Evolutionary conservation across 2,113 vertebrate species (phyloP), one percentile per base, ranked within the genome.

Genomic region (Psilopsiagon aymara): DNA sequence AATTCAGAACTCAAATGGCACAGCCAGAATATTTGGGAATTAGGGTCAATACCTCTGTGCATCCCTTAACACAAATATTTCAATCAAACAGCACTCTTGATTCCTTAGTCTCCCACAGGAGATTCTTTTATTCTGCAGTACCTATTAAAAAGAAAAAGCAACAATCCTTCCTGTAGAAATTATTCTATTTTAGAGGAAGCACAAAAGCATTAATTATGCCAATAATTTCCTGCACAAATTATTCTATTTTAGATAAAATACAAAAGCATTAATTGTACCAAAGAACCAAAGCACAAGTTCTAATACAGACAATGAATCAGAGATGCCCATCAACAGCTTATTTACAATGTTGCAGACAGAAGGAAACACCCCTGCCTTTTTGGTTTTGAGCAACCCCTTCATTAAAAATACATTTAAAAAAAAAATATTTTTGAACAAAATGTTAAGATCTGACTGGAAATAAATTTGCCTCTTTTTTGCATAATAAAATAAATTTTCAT

Each of bases 261-360:
- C 3, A 33, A 43, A 47, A 47, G 8, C 31, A 49, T n/a, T 35
- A 51, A 28, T 71, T 71, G n/a, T 27, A 62, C 11, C 20, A 79
- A 67, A 80, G n/a, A 52, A 80, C 18, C 5, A 77, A 69, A 83
- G 25, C 39, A 53, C 2, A 12, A 86, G 39, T 25, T 52, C 27
- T 80, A 47, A 69, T 14, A 8, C 20, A 76, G 70, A 13, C 17
- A 20, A 8, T 11, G 4, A 82, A 29, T 17, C 25, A 79, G 10
- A 52, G 17, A 52, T 1, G 9, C 6, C 20, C 27, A 74, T 57
- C 27, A 47, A 35, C 7, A 0, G 0, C 17, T 60, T 62, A 17
- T 62, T 75, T 29, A 29, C 20, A 20, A 13, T 1, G 0, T 1
- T 64, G 17, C 19, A 60, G 27, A 62, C 27, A 90, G 31, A 78